A percentile compares a stretch with the other conserved stretches of the same genome.
phyloP scores from a whole-genome alignment of 2,797 vertebrate genomes.

The Hoplostethus atlanticus region DNA sequence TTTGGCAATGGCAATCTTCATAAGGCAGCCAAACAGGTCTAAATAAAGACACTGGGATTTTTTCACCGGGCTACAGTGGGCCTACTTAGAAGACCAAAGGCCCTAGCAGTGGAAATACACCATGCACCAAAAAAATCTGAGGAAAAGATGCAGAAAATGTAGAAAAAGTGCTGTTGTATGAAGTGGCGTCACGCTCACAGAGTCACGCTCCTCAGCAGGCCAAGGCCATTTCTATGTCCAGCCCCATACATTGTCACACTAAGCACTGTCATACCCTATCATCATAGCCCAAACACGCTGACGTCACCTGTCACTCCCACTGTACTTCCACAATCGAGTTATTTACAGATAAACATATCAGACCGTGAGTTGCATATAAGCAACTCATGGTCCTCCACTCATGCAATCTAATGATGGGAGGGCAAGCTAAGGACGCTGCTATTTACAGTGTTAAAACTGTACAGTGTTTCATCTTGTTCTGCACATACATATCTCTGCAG shows the following conservation, averaged over 20 bases:
- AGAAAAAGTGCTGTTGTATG: no score
- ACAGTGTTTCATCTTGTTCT: background rate
- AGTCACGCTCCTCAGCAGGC: background rate
- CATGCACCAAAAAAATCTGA: no score
- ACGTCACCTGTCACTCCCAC: constrained; percentile 25
- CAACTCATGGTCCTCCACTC: background rate
- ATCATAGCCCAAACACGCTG: constrained; percentile 23
- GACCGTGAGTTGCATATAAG: background rate
- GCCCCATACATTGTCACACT: constrained; percentile 8
- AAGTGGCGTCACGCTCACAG: constrained; percentile 1
- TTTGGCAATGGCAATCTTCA: no score
- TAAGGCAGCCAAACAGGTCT: no score
- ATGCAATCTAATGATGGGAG: constrained; percentile 8
- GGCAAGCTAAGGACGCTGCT: constrained; percentile 3
- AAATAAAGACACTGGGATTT: no score
- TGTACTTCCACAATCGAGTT: constrained; percentile 23
- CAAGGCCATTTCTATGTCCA: constrained; percentile 6
- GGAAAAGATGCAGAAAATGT: no score
- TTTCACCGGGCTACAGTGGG: no score
- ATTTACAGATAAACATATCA: constrained; percentile 31
- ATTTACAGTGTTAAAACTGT: background rate
- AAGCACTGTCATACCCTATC: constrained; percentile 33
- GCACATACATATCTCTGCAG: background rate
- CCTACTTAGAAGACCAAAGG: no score
- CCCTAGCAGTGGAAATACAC: no score